Conservation (phyloP, 2,113 vertebrate species). For the Atrichornis clamosus region DNA sequence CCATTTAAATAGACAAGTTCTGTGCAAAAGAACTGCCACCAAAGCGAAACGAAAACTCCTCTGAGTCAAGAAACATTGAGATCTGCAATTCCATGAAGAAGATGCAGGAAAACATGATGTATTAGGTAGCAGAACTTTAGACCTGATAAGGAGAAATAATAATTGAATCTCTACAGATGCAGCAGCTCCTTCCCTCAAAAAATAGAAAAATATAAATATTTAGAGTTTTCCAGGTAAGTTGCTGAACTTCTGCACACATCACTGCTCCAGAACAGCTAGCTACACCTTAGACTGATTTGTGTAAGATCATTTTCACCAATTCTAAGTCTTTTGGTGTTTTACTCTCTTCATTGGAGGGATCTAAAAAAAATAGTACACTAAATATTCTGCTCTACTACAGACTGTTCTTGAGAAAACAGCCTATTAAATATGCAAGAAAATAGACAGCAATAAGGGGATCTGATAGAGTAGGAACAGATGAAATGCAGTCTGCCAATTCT, state of each 20-base stretch:
- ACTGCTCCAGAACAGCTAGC: not conserved
- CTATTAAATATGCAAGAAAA: conserved; percentile 13
- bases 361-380: not conserved
- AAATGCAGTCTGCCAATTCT: not conserved
- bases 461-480: not conserved
- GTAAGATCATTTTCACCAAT: not conserved
- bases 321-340: not conserved
- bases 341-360: not conserved
- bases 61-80: not conserved
- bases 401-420: conserved; percentile 7
- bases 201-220: not conserved
- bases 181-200: not conserved
- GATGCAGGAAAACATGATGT: not conserved
- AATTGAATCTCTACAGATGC: not conserved
- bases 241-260: not conserved
- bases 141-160: not conserved
- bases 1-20: not conserved
- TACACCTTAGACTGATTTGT: not conserved
- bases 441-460: not conserved
- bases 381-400: not conserved
- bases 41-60: not conserved
- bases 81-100: not conserved
- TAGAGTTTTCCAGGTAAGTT: not conserved
- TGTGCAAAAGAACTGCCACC: not conserved
- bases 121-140: not conserved